phyloP scores from a whole-genome alignment of 2,797 vertebrate genomes.

The Eptatretus atami region DNA sequence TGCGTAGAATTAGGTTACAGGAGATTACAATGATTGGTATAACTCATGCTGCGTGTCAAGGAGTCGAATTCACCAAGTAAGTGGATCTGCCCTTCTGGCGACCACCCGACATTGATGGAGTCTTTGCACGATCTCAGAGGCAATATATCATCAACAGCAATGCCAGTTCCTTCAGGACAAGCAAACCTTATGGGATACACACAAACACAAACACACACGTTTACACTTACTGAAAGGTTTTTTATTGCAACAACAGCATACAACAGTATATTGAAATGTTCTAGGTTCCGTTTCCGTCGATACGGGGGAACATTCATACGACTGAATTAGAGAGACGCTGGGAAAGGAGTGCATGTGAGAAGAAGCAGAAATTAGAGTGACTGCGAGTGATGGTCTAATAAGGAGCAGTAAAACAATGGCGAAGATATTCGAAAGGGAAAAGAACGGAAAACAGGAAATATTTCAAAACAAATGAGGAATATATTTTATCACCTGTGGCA shows the following conservation, averaged over 20 bases:
- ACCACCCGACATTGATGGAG: conserved; percentile 4
- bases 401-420: too few relatives aligned
- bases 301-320: too few relatives aligned
- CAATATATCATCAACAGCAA: not conserved
- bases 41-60: not conserved
- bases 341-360: not conserved
- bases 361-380: too few relatives aligned
- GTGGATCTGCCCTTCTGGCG: conserved; percentile 4
- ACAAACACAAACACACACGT: not conserved
- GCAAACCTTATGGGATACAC: not conserved
- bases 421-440: too few relatives aligned
- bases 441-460: not conserved
- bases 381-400: too few relatives aligned
- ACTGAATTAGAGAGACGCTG: not conserved
- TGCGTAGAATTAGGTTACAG: too few relatives aligned
- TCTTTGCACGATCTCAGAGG: conserved; percentile 2
- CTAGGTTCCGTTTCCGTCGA: too few relatives aligned
- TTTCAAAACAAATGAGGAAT: not conserved
- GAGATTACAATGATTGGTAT: too few relatives aligned
- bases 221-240: too few relatives aligned
- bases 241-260: too few relatives aligned
- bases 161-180: conserved; percentile 4
- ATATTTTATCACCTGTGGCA: conserved; percentile 26
- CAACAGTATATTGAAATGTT: too few relatives aligned
- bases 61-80: conserved; percentile 4